These are phyloP conservation scores for Lasaia peninsularis DNA, from an alignment of 1,140 invertebrate genomes.

Conservation along the genomic window DNA sequence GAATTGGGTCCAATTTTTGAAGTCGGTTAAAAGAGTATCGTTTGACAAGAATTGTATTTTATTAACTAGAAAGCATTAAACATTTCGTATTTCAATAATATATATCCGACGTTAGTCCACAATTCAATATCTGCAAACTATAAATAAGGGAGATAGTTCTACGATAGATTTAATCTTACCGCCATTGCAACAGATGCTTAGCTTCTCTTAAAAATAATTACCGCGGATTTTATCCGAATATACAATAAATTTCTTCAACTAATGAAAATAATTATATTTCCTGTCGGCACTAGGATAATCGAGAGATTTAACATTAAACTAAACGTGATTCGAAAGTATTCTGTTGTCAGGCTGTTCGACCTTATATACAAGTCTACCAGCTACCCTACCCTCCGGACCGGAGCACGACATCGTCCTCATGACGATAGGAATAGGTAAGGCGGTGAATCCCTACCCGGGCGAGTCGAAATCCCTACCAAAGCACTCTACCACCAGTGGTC, in stretches of 20 bases:
- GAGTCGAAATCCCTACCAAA: too few relatives aligned
- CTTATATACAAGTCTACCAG: too few relatives aligned
- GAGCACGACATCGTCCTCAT: too few relatives aligned
- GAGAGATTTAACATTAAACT: too few relatives aligned
- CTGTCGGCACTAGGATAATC: neutral
- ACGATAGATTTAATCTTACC: constrained; percentile 26
- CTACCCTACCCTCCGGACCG: too few relatives aligned
- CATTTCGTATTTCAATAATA: neutral
- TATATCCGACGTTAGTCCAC: constrained; percentile 3
- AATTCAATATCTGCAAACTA: constrained; percentile 18
- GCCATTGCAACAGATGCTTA: constrained; percentile 21
- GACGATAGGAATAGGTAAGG: too few relatives aligned
- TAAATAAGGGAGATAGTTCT: constrained; percentile 15
- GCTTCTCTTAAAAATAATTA: constrained; percentile 30
- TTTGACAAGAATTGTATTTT: neutral
- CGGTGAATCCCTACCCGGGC: too few relatives aligned
- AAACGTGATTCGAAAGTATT: too few relatives aligned
- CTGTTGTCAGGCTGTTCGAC: too few relatives aligned
- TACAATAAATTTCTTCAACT: neutral
- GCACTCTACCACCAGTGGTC: too few relatives aligned
- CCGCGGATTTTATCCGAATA: constrained; percentile 18
- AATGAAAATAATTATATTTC: constrained; percentile 44
- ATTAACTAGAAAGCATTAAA: neutral
- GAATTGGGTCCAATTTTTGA: too few relatives aligned
- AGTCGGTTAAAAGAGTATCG: too few relatives aligned